These are phyloP conservation scores for Ceyx margarethae DNA, from an alignment of 2,113 vertebrate species.

Conservation along the genomic window DNA sequence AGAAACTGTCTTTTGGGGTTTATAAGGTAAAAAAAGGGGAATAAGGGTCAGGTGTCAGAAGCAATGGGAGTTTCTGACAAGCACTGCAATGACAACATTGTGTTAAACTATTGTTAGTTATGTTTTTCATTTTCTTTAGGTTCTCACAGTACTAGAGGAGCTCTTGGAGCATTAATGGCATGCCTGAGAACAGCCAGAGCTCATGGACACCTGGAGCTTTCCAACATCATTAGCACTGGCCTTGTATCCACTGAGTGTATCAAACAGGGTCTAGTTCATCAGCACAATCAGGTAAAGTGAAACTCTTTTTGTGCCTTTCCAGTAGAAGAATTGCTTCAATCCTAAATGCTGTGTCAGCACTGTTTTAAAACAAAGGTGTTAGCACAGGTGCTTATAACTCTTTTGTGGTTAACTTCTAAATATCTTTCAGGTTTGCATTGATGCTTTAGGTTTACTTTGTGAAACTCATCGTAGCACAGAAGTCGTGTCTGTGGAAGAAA, in stretches of 20 bases:
- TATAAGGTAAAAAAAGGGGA: background rate
- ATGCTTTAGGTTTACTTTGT: constrained; percentile 92
- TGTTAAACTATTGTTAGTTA: background rate
- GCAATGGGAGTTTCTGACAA: background rate
- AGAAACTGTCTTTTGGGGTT: background rate
- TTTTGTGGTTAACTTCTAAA: background rate
- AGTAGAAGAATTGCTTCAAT: background rate
- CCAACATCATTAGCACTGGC: constrained; percentile 68
- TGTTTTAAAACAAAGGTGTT: background rate
- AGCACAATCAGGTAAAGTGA: constrained; percentile 87
- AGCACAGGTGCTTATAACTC: background rate
- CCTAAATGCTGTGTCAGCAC: background rate
- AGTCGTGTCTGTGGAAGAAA: constrained; percentile 82
- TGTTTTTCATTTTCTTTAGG: constrained; percentile 52
- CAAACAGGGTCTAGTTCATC: constrained; percentile 87
- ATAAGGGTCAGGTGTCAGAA: background rate
- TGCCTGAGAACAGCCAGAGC: constrained; percentile 89
- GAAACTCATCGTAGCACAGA: constrained; percentile 93
- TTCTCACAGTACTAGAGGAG: constrained; percentile 77
- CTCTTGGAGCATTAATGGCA: constrained; percentile 90
- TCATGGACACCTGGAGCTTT: constrained; percentile 82
- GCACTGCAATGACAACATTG: background rate
- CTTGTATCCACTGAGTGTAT: constrained; percentile 81
- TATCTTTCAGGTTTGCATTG: constrained; percentile 86
- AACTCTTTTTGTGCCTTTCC: background rate